A percentile compares a stretch with the other conserved stretches of the same genome.
These are phyloP conservation scores for Eurystomus gularis DNA, from an alignment of 2,113 vertebrate species.

Conservation along the genomic window DNA sequence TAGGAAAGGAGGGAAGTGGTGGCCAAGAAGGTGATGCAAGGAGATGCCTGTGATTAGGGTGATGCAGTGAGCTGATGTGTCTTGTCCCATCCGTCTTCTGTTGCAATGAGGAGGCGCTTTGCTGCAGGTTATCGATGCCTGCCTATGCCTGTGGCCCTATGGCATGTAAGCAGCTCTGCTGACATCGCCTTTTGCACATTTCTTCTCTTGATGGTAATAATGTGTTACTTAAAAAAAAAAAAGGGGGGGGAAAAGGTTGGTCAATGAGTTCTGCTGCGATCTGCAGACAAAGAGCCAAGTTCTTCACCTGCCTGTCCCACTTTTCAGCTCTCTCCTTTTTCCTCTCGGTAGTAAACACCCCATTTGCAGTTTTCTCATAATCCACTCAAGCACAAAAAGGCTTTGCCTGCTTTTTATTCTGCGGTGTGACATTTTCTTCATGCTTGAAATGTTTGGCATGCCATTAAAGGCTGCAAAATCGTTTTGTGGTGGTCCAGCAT, in stretches of 20 bases:
- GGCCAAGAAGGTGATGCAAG: background rate
- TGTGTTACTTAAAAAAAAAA: background rate
- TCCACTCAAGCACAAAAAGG: slow-evolving; percentile 6
- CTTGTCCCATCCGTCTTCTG: background rate
- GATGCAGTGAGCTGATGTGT: background rate
- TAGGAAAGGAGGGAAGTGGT: background rate
- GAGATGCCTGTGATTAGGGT: background rate
- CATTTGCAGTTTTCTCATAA: slow-evolving; percentile 9
- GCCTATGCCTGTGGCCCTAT: rapidly evolving
- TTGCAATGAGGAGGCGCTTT: background rate
- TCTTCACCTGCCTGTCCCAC: background rate
- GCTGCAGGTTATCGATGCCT: background rate
- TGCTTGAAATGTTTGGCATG: slow-evolving; percentile 19
- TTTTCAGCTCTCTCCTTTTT: background rate
- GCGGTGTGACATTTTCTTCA: slow-evolving; percentile 10
- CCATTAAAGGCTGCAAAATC: slow-evolving; percentile 9
- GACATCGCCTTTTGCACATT: background rate
- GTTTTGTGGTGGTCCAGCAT: background rate
- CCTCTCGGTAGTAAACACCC: background rate
- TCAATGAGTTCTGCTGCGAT: background rate
- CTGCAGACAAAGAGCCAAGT: background rate
- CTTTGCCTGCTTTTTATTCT: slow-evolving; percentile 29
- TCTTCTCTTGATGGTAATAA: background rate
- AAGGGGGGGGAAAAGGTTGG: background rate
- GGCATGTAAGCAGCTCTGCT: background rate